Evolutionary conservation across 2,113 vertebrate genomes (phyloP).

Genomic region (Alaudala cheleensis): DNA sequence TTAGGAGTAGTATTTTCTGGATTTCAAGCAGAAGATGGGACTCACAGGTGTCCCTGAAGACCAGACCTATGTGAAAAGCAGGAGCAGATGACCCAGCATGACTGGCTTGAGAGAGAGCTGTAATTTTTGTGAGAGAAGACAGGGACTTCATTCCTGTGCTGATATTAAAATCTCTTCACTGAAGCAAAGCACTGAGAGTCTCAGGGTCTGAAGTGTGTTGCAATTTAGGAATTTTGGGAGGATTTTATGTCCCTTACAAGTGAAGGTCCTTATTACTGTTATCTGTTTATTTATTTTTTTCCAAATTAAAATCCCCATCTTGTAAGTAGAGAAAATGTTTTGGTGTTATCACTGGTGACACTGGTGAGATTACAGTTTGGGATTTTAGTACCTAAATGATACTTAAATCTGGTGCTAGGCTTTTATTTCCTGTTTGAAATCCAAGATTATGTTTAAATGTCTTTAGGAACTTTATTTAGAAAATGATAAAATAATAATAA

Average conservation of each 20-base stretch:
- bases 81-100: background rate
- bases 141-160: background rate
- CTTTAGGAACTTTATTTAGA: background rate
- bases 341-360: background rate
- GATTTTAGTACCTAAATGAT: background rate
- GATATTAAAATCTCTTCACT: background rate
- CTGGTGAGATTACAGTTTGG: background rate
- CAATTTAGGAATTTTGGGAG: background rate
- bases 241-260: accelerated
- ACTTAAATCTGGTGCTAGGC: background rate
- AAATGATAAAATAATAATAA: background rate
- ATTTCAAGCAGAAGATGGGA: background rate
- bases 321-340: background rate
- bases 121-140: background rate
- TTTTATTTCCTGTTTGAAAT: background rate
- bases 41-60: background rate
- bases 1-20: background rate
- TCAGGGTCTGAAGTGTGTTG: background rate
- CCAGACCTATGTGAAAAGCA: background rate
- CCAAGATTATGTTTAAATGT: background rate
- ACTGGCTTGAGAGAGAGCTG: background rate
- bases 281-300: background rate
- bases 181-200: background rate
- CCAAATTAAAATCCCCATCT: background rate
- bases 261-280: background rate